Percentiles rank a stretch among this genome's conserved stretches.
phyloP scores from a whole-genome alignment of 2,888 invertebrate genomes.

The Cremastinae sp. region DNA sequence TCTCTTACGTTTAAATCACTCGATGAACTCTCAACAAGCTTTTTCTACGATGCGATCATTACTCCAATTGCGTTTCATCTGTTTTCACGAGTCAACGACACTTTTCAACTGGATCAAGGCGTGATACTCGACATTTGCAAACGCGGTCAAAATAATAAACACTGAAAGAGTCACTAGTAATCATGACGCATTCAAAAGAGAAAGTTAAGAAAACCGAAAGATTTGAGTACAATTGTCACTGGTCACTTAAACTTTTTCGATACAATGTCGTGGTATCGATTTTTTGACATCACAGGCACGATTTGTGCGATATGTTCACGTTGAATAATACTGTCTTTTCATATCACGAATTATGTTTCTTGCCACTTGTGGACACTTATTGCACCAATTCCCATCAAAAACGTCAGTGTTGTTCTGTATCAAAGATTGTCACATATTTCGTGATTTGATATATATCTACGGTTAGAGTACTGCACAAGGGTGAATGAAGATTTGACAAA shows the following conservation, averaged over 20 bases:
- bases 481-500: too few species aligned
- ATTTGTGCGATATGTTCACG: conserved; percentile 21
- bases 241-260: neutral
- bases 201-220: neutral
- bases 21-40: conserved; percentile 47
- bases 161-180: neutral
- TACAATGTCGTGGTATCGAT: conserved; percentile 14
- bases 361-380: conserved; percentile 34
- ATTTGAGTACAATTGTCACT: conserved; percentile 4
- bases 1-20: conserved; percentile 19
- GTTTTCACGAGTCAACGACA: neutral
- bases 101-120: conserved; percentile 3
- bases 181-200: neutral
- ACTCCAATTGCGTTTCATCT: conserved; percentile 4
- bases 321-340: neutral
- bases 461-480: too few species aligned
- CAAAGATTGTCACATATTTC: neutral
- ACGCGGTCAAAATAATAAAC: neutral
- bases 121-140: conserved; percentile 46
- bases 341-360: neutral
- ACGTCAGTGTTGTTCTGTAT: conserved; percentile 23
- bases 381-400: conserved; percentile 33
- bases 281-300: conserved; percentile 5
- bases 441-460: too few species aligned
- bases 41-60: conserved; percentile 14